These are phyloP conservation scores for Zaprionus nigranus DNA, from an alignment of 1,140 invertebrate species.

Conservation along the genomic window DNA sequence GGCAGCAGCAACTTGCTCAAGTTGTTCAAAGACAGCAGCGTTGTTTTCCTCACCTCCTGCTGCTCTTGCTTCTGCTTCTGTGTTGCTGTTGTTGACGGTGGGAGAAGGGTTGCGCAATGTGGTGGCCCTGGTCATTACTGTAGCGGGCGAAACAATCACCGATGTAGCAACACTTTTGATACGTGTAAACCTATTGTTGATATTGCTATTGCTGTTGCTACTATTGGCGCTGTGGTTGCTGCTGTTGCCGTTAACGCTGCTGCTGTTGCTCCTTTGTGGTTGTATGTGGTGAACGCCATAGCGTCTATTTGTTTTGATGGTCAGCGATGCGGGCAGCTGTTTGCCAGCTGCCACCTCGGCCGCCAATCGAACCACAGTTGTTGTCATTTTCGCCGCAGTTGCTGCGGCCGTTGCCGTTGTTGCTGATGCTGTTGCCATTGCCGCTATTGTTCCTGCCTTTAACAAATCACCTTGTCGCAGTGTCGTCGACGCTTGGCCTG, in stretches of 20 bases:
- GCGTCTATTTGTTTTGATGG: conserved; percentile 60
- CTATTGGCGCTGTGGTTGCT: conserved; percentile 13
- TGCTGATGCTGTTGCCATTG: conserved; percentile 39
- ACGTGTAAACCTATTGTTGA: conserved; percentile 55
- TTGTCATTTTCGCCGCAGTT: conserved; percentile 54
- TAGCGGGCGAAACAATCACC: conserved; percentile 75
- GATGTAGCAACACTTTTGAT: conserved; percentile 80
- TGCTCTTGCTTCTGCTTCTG: conserved; percentile 19
- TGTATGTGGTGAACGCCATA: conserved; percentile 57
- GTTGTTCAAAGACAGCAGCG: conserved; percentile 39
- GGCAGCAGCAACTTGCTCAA: conserved; percentile 60
- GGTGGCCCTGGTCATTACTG: conserved; percentile 29
- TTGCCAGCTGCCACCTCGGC: conserved; percentile 72
- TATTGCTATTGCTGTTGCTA: conserved; percentile 21
- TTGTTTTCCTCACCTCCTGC: conserved; percentile 1
- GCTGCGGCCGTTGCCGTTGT: conserved; percentile 46
- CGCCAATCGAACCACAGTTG: conserved; percentile 66
- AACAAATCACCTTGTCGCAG: conserved; percentile 49
- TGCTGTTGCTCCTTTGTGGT: conserved; percentile 42
- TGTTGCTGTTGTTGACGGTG: conserved; percentile 35
- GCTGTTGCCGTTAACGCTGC: conserved; percentile 29
- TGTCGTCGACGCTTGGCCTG: conserved; percentile 58
- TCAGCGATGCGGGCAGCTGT: conserved; percentile 68
- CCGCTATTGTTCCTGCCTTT: conserved; percentile 58
- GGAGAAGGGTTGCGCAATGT: conserved; percentile 37